Evolutionary conservation across 2,888 invertebrate genomes (phyloP).

Genomic region (Leptothorax acervorum): DNA sequence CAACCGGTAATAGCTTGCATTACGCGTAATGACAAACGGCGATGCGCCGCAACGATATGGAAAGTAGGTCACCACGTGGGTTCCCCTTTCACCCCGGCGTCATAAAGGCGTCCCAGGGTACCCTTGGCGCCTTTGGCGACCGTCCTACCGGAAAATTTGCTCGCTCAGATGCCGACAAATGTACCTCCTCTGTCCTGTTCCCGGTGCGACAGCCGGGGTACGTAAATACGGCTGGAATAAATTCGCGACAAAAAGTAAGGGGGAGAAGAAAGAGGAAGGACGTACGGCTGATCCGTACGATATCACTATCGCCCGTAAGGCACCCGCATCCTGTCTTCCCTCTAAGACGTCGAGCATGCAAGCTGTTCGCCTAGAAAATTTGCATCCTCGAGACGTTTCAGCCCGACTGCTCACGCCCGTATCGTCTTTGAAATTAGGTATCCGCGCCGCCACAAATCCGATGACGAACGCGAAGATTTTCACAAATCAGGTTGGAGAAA

Average conservation of each 20-base stretch:
- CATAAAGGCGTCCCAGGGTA: conserved; percentile 60
- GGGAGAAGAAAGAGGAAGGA: background rate
- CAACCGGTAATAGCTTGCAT: conserved; percentile 54
- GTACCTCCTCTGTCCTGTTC: conserved; percentile 53
- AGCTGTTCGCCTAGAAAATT: conserved; percentile 78
- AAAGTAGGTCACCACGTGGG: conserved; percentile 64
- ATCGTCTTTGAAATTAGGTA: conserved; percentile 69
- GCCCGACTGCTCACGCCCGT: conserved; percentile 66
- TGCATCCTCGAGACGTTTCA: conserved; percentile 71
- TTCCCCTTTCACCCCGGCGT: conserved; percentile 24
- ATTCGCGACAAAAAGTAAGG: conserved; percentile 54
- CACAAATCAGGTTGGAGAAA: conserved; percentile 4
- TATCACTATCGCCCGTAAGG: conserved; percentile 65
- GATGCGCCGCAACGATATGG: conserved; percentile 54
- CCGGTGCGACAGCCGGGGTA: conserved; percentile 46
- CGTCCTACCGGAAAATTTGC: conserved; percentile 69
- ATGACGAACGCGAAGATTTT: conserved; percentile 3
- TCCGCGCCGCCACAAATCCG: conserved; percentile 2
- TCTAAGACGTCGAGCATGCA: conserved; percentile 51
- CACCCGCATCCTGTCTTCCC: conserved; percentile 69
- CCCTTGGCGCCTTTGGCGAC: conserved; percentile 61
- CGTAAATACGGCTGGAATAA: conserved; percentile 67
- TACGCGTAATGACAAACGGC: conserved; percentile 56
- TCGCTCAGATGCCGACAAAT: conserved; percentile 61
- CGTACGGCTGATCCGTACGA: conserved; percentile 53